Evolutionary conservation across 2,888 invertebrate genomes (phyloP).

Genomic region (Diplazon laetatorius): DNA sequence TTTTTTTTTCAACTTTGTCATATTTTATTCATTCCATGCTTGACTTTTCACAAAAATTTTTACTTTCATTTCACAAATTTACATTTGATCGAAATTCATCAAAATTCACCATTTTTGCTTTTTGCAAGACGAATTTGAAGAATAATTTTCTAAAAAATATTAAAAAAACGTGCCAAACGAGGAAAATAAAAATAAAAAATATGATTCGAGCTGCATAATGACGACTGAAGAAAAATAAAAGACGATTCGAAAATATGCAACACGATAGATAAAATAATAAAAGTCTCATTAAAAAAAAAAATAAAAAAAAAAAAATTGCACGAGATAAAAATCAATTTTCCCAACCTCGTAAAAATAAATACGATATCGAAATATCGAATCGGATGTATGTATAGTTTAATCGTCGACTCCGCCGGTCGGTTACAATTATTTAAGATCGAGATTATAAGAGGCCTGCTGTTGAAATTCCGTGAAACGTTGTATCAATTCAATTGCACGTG

Average conservation of each 20-base stretch:
- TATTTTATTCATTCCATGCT: too few species aligned
- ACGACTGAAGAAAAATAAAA: too few species aligned
- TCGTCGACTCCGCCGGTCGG: not conserved
- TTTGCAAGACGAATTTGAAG: too few species aligned
- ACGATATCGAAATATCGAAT: constrained; percentile 35
- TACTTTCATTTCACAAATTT: not conserved
- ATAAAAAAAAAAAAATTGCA: not conserved
- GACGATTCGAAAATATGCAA: not conserved
- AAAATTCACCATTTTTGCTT: constrained; percentile 2
- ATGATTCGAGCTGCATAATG: too few species aligned
- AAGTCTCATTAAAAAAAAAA: not conserved
- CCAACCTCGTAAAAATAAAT: constrained; percentile 10
- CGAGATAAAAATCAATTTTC: not conserved
- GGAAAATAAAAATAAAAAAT: too few species aligned
- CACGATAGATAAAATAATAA: not conserved
- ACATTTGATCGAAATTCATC: not conserved
- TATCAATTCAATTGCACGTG: constrained; percentile 52
- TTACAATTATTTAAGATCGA: constrained; percentile 49
- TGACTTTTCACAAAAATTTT: not conserved
- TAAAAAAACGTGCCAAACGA: too few species aligned
- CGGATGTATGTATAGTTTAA: not conserved
- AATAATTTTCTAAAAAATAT: too few species aligned
- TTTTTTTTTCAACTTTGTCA: too few species aligned
- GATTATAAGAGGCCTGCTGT: constrained; percentile 39
- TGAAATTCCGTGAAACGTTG: constrained; percentile 53